Base-by-base conservation (phyloP, 2,888 invertebrate species). In the Acronicta aceris region DNA sequence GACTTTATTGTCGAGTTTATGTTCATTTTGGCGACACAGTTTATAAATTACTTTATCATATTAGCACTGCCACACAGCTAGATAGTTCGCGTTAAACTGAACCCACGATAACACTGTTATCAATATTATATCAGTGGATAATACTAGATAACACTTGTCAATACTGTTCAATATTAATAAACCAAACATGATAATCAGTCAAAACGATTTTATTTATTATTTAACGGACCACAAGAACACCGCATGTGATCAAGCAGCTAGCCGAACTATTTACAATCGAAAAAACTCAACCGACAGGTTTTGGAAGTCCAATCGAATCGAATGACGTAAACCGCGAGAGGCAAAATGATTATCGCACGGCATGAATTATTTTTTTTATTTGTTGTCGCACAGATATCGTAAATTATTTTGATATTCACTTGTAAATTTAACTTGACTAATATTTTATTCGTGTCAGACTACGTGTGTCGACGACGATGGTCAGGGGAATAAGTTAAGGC, bases 281-380 rank as follows among this genome's bases (percentile, higher is more conserved):
- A 91, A 92, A 92, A 92, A 91, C 91, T 83, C 79, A 83, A 82
- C 90, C 75, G 81, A 91, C 92, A 76, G 87, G 91, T 93, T 93
- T 91, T 86, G 82, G 85, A 78, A 83, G 78, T 79, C 79, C 86
- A 82, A 89, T 84, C 84, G 83, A 83, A 83, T 79, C 76, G 80
- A 76, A 85, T 92, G 90, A 92, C 91, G 92, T 84, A 88, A 89
- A 88, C 84, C 81, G 83, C 79, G 82, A 74, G 81, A 78, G 71
- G 75, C 74, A 80, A 78, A 72, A 81, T 71, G 73, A 83, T 84
- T 81, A 82, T 78, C 68, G 74, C 69, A 62, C 76, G 74, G 74
- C 80, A 81, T 70, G 69, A 77, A 74, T 77, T 62, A 60, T 57
- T 49, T 71, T 75, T 77, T 79, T 65, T 17, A 62, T 71, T 64